Conservation (phyloP, 2,888 invertebrate genomes). For the Drosophila parthenogenetica region DNA sequence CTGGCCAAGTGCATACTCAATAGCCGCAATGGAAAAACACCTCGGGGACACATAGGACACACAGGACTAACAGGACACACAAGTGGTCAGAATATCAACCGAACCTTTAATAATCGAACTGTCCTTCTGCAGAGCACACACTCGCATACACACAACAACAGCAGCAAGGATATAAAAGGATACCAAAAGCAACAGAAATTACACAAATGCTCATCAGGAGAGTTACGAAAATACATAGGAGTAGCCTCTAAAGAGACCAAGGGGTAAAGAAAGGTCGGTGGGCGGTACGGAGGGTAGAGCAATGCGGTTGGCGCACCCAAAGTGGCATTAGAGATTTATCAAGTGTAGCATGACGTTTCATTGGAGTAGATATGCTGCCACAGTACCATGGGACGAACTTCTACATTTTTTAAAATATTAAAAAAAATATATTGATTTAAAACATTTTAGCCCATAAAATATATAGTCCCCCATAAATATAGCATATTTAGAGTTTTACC, state of each 20-base stretch:
- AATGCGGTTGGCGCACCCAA: slow-evolving; percentile 77
- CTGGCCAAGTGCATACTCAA: slow-evolving; percentile 61
- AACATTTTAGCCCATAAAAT: no score
- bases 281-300: slow-evolving; percentile 10
- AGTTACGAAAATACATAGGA: slow-evolving; percentile 23
- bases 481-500: no score
- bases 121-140: slow-evolving; percentile 14
- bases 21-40: slow-evolving; percentile 37
- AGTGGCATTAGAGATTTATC: slow-evolving; percentile 84
- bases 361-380: slow-evolving; percentile 55
- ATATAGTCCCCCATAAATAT: no score
- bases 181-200: slow-evolving; percentile 69
- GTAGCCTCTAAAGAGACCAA: slow-evolving; percentile 21
- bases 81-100: slow-evolving; percentile 38
- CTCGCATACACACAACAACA: neutral
- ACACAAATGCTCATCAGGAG: slow-evolving; percentile 65
- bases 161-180: slow-evolving; percentile 8
- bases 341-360: slow-evolving; percentile 81
- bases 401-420: neutral
- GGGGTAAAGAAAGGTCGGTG: neutral
- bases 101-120: slow-evolving; percentile 74
- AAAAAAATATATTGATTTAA: neutral
- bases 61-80: slow-evolving; percentile 6
- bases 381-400: slow-evolving; percentile 5
- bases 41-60: slow-evolving; percentile 26